These are phyloP conservation scores for Myodes glareolus DNA, from an alignment of 2,113 vertebrate species.

Conservation along the genomic window DNA sequence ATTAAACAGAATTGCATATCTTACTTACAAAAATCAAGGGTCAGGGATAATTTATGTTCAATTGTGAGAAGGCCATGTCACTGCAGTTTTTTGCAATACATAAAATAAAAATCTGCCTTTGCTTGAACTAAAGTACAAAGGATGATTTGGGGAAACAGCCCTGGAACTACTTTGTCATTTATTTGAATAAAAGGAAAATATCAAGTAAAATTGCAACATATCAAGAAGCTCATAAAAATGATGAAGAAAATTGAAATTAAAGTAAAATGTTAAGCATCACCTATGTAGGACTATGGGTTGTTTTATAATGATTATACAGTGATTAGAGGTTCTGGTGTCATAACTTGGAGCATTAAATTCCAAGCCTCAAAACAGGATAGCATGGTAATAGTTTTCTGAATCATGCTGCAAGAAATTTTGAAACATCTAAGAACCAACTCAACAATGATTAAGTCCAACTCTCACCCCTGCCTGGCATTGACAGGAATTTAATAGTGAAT, in stretches of 20 bases:
- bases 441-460: not conserved
- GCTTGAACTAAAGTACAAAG: constrained; percentile 25
- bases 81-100: not conserved
- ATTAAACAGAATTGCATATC: constrained; percentile 44
- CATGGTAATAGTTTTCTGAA: constrained; percentile 51
- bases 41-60: not conserved
- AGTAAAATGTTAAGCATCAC: not conserved
- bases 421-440: constrained; percentile 21
- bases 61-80: not conserved
- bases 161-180: constrained; percentile 29
- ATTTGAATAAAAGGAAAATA: not conserved
- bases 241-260: constrained; percentile 38
- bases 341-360: constrained; percentile 20
- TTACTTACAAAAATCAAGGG: constrained; percentile 47
- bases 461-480: not conserved
- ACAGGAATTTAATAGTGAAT: not conserved
- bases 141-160: not conserved
- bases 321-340: constrained; percentile 1
- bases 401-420: constrained; percentile 8
- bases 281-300: not conserved
- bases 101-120: constrained; percentile 11
- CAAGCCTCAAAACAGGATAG: not conserved
- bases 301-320: not conserved
- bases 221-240: not conserved
- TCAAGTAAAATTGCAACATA: not conserved